A percentile compares a stretch with the other conserved stretches of the same genome.
These are phyloP conservation scores for Phaethon lepturus DNA, from an alignment of 2,113 vertebrate genomes.

Conservation along the genomic window DNA sequence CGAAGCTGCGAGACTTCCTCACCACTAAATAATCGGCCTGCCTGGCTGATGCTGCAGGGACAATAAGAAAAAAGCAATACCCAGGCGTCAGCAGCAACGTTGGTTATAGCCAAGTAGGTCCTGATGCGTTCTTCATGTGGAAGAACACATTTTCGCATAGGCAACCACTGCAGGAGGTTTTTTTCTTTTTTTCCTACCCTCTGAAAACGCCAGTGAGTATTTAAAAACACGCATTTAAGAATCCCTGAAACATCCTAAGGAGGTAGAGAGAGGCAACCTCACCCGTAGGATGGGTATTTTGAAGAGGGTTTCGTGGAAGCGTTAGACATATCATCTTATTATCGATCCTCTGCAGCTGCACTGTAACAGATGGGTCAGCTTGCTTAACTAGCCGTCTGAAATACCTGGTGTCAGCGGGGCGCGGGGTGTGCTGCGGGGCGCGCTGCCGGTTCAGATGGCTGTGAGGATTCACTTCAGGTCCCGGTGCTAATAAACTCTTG, in stretches of 20 bases:
- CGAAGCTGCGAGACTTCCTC: neutral
- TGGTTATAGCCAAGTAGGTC: neutral
- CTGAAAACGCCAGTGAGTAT: neutral
- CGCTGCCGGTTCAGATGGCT: neutral
- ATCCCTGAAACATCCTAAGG: neutral
- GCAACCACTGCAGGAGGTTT: neutral
- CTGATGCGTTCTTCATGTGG: neutral
- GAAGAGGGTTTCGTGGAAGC: neutral
- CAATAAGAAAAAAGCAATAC: neutral
- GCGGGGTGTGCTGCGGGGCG: neutral
- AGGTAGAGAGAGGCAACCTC: neutral
- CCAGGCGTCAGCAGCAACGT: accelerated
- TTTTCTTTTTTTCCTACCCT: neutral
- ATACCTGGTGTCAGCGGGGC: accelerated
- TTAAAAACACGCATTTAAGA: neutral
- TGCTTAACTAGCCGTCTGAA: neutral
- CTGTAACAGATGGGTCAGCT: too few species aligned
- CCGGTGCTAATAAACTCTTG: neutral
- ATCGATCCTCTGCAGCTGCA: neutral
- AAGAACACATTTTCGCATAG: neutral
- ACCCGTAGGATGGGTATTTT: neutral
- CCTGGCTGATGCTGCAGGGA: neutral
- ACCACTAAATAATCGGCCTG: accelerated
- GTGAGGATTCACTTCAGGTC: neutral
- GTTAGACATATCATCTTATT: too few species aligned